Evolutionary conservation across 2,113 vertebrate genomes (phyloP), one percentile per base, ranked within the genome.

Genomic region (Urocitellus parryii): DNA sequence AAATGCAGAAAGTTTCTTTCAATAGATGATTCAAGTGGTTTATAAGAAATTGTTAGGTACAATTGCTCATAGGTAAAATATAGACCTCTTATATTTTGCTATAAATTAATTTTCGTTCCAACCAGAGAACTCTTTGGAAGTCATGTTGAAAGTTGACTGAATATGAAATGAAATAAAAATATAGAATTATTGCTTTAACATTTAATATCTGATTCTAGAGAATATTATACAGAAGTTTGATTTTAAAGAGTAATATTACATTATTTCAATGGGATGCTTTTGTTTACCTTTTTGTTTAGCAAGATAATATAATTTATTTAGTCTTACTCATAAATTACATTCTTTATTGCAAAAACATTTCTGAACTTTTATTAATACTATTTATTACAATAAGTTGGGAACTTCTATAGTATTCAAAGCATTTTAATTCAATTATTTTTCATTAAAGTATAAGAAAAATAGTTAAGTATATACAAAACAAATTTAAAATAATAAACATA

Each of bases 361-460:
- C 39, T 45, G 42, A 67, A 20, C 61, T 80, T 22, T 94, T 84
- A 84, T 88, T 68, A 56, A n/a, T 48, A 13, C 8, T 4, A 74
- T 16, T 67, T 78, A 72, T 61, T 80, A 0, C 45, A 80, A 86
- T 73, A 84, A 65, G 18, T 6, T 70, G 37, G 18, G 3, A 20
- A 24, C 6, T 42, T 20, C 5, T 82, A 8, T 4, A 77, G 4
- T 32, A 56, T 92, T 74, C 32, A 88, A 63, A 73, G 5, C 24
- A 79, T 82, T 90, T 84, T 80, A 72, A 78, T 78, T 88, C 18
- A 85, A 86, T 1, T 74, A 13, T 37, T 37, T 37, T 83, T 74
- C 45, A 83, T 89, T 48, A 92, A 92, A 92, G 72, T 68, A 65
- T 29, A 25, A 78, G n/a, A 39, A 86, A 51, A 86, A 37, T 25